These are phyloP conservation scores for Platygyra sinensis DNA, from an alignment of 64 coral and sea anemone genomes.

Conservation along the genomic window DNA sequence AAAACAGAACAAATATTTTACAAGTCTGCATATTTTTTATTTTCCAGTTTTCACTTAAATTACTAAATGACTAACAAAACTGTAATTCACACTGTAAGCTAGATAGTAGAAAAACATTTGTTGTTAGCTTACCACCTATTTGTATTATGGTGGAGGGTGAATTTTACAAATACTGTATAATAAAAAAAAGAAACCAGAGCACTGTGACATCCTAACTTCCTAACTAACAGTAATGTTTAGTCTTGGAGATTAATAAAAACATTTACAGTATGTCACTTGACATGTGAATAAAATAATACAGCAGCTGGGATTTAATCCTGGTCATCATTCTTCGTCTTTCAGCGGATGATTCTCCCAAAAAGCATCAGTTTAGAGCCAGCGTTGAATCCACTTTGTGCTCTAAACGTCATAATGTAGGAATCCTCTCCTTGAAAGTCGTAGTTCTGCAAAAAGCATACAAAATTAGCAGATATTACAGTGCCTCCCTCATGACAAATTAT, in stretches of 20 bases:
- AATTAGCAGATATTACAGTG: background rate
- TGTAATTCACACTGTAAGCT: too few species aligned
- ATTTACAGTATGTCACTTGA: background rate
- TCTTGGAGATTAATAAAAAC: background rate
- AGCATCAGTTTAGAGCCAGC: constrained; percentile 11
- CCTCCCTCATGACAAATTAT: too few species aligned
- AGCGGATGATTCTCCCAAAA: background rate
- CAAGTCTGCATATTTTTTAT: too few species aligned
- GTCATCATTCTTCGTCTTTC: background rate
- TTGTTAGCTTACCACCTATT: too few species aligned
- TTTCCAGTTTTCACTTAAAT: too few species aligned
- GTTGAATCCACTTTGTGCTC: constrained; percentile 17
- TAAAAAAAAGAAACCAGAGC: background rate
- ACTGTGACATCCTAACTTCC: background rate
- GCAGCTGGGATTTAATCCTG: background rate
- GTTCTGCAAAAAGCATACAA: background rate
- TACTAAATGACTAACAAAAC: too few species aligned
- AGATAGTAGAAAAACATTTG: too few species aligned
- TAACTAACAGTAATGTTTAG: background rate
- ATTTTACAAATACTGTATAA: too few species aligned
- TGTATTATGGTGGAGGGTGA: too few species aligned
- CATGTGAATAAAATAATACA: constrained; percentile 13
- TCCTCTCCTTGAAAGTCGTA: constrained; percentile 4
- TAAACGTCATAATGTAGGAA: constrained; percentile 6
- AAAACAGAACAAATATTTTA: too few species aligned